Base-by-base conservation (phyloP, 2,888 invertebrate genomes). In the Dastarcus helophoroides region DNA sequence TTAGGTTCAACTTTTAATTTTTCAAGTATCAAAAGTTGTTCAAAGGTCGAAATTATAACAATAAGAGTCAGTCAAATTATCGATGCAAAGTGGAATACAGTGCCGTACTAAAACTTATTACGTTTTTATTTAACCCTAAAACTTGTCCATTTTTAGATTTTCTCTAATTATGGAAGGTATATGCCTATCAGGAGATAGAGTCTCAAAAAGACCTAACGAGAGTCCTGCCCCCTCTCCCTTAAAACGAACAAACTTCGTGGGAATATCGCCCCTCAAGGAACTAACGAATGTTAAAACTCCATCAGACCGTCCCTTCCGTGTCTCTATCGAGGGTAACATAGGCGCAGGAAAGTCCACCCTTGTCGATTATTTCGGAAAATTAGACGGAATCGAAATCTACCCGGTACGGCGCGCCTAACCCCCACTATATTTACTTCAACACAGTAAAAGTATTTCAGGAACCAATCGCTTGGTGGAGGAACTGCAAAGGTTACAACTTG, bases 381-480 rank as follows among this genome's bases (percentile, higher is more conserved):
- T 56, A 41, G 40, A 53, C 2, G 51, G 50, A 3, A 56, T 63
- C 19, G 59, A 63, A 48, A 58, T 56, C 2, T 59, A 61, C 42
- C 44, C 56, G 6, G 64, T 64, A 52, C 51, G 49, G 46, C 25
- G n/a, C n/a, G n/a, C 19, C n/a, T n/a, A 6, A 17, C n/a, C 19
- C 19, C 19, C 19, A n/a, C 6, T 17, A n/a, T 17, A n/a, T n/a
- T n/a, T n/a, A n/a, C n/a, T n/a, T n/a, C n/a, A n/a, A n/a, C n/a
- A n/a, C n/a, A n/a, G n/a, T n/a, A n/a, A n/a, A n/a, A n/a, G n/a
- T 25, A 32, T 36, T 42, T 19, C 35, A 63, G 63, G 90, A 90
- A 56, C 90, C 90, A 1, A 81, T 89, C 1, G 77, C 86, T 42
- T 72, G 78, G 56, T 90, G 90, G 90, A 71, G 84, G 29, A 72